Percentiles rank a stretch among this genome's conserved stretches.
Evolutionary conservation across 2,797 vertebrate species (phyloP).

Genomic region (Megalops cyprinoides): DNA sequence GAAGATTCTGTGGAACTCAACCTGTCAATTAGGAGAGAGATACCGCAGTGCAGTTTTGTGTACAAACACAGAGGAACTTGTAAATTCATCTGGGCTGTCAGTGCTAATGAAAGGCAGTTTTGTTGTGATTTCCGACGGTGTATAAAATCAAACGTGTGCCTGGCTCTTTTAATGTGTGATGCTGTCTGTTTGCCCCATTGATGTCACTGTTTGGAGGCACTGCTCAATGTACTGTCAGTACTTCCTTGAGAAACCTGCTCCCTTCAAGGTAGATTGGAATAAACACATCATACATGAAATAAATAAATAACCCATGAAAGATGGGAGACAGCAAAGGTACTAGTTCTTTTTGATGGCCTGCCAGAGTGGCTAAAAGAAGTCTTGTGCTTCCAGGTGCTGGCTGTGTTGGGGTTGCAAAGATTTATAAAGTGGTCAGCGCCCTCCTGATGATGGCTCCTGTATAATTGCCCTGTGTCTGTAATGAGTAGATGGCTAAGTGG

Average conservation of each 20-base stretch:
- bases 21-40: constrained; percentile 36
- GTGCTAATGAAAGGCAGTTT: constrained; percentile 39
- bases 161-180: constrained; percentile 19
- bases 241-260: neutral
- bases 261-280: constrained; percentile 23
- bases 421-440: neutral
- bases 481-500: constrained; percentile 25
- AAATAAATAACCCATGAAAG: constrained; percentile 25
- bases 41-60: neutral
- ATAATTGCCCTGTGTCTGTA: neutral
- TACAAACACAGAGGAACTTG: constrained; percentile 15
- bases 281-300: constrained; percentile 38
- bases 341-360: neutral
- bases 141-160: constrained; percentile 24
- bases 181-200: constrained; percentile 26
- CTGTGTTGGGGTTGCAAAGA: neutral
- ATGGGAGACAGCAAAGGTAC: neutral
- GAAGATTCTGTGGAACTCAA: neutral
- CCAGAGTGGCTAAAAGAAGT: neutral
- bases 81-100: constrained; percentile 34
- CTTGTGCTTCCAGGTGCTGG: neutral
- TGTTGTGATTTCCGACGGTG: constrained; percentile 12
- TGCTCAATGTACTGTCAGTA: neutral
- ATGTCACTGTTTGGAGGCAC: constrained; percentile 29
- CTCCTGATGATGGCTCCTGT: constrained; percentile 2